These are phyloP conservation scores for Nerophis lumbriciformis DNA, from an alignment of 2,113 vertebrate genomes.

Conservation along the genomic window DNA sequence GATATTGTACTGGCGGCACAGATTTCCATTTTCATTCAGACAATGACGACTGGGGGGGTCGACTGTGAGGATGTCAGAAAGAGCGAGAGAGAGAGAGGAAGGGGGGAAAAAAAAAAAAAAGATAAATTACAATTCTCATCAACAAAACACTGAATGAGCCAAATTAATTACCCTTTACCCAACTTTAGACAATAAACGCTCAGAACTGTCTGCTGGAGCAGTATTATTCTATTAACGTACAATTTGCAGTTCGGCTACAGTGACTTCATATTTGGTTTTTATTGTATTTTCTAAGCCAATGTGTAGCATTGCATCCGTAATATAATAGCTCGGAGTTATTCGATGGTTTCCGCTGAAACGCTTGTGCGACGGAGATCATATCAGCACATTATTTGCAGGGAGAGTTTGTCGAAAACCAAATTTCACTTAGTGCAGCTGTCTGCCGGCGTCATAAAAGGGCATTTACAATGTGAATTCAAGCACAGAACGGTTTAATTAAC, in stretches of 20 bases:
- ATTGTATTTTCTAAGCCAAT: slow-evolving; percentile 69
- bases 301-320: slow-evolving; percentile 58
- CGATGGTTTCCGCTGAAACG: slow-evolving; percentile 64
- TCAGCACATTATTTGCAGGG: slow-evolving; percentile 51
- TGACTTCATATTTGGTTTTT: slow-evolving; percentile 71
- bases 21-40: slow-evolving; percentile 72
- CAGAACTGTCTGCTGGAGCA: slow-evolving; percentile 67
- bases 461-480: slow-evolving; percentile 63
- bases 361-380: slow-evolving; percentile 57
- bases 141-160: slow-evolving; percentile 70
- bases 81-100: slow-evolving; percentile 3
- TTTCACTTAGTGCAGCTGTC: slow-evolving; percentile 47
- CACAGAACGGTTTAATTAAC: slow-evolving; percentile 62
- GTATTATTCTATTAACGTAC: slow-evolving; percentile 73
- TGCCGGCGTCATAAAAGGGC: slow-evolving; percentile 52
- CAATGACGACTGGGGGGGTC: slow-evolving; percentile 57
- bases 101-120: slow-evolving; percentile 12
- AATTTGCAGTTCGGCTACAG: slow-evolving; percentile 72
- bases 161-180: slow-evolving; percentile 76
- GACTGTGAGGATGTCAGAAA: slow-evolving; percentile 30
- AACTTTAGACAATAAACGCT: slow-evolving; percentile 75
- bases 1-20: slow-evolving; percentile 66
- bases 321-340: slow-evolving; percentile 55
- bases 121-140: slow-evolving; percentile 66
- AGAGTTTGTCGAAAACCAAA: slow-evolving; percentile 45